phyloP scores from a whole-genome alignment of 2,113 vertebrate genomes.

The Malurus melanocephalus region DNA sequence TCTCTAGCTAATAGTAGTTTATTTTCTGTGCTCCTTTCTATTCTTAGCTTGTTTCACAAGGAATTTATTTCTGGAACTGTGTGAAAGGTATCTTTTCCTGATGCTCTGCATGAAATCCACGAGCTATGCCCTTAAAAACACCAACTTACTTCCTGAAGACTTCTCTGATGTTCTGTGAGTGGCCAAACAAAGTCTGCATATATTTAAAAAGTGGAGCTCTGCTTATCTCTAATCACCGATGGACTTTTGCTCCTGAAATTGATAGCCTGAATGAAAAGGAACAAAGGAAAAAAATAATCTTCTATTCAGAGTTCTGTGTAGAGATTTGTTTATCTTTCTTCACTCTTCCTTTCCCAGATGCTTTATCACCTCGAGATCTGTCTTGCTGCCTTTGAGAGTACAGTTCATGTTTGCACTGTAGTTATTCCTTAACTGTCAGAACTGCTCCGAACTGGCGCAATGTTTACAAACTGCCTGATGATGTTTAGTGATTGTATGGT shows the following conservation, averaged over 20 bases:
- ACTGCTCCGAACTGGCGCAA: not conserved
- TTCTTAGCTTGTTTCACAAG: not conserved
- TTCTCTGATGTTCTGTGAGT: not conserved
- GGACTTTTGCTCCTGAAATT: not conserved
- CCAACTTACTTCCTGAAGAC: not conserved
- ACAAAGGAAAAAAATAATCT: not conserved
- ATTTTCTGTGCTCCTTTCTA: not conserved
- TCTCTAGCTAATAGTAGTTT: not conserved
- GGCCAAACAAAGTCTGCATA: not conserved
- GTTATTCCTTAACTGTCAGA: slow-evolving; percentile 46
- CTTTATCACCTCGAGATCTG: slow-evolving; percentile 26
- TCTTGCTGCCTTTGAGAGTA: not conserved
- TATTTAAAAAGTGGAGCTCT: not conserved
- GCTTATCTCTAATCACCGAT: not conserved
- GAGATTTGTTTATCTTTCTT: not conserved
- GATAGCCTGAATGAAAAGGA: not conserved
- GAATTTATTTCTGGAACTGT: not conserved
- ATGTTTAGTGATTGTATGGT: not conserved
- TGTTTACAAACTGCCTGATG: not conserved
- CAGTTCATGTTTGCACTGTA: slow-evolving; percentile 30
- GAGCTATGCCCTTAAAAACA: not conserved
- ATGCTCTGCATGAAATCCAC: not conserved
- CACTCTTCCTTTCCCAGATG: not conserved
- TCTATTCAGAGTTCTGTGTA: not conserved
- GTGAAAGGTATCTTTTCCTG: not conserved